Evolutionary conservation across 2,797 vertebrate species (phyloP).

Genomic region (Enteromius anoplus): DNA sequence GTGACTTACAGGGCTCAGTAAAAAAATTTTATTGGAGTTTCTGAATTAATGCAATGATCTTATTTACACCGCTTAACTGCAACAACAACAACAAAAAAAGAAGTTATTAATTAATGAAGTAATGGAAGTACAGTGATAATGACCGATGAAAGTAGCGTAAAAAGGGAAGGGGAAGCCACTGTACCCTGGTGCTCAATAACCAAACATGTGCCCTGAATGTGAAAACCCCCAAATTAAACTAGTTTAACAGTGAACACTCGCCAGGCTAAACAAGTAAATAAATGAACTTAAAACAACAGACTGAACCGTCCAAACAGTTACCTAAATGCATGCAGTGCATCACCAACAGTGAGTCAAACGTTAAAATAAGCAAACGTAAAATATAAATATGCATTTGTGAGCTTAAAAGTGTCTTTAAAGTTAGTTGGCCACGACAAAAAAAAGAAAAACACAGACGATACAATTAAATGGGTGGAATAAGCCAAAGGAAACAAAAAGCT

Average conservation of each 20-base stretch:
- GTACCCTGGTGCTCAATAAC: conserved; percentile 30
- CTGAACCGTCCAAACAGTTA: conserved; percentile 38
- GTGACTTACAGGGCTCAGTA: conserved; percentile 53
- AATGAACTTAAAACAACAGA: conserved; percentile 27
- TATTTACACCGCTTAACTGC: conserved; percentile 37
- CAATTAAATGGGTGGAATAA: conserved; percentile 24
- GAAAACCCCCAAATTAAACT: conserved; percentile 13
- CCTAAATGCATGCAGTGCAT: conserved; percentile 36
- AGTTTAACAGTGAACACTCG: conserved; percentile 4
- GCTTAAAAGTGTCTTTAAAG: conserved; percentile 68
- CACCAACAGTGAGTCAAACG: conserved; percentile 54
- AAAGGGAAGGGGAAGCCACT: conserved; percentile 8
- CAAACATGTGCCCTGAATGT: conserved; percentile 23
- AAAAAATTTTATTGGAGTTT: conserved; percentile 56
- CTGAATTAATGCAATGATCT: conserved; percentile 66
- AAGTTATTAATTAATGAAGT: not conserved
- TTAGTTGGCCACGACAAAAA: conserved; percentile 50
- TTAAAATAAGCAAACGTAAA: conserved; percentile 65
- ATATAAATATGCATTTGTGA: conserved; percentile 69
- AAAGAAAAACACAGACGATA: conserved; percentile 37
- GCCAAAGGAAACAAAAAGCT: conserved; percentile 17
- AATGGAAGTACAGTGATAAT: conserved; percentile 37
- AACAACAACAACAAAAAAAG: not conserved
- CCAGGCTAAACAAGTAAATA: conserved; percentile 9
- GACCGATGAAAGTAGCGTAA: not conserved